Conservation (phyloP, 2,888 invertebrate genomes). For the Campopleginae sp. region DNA sequence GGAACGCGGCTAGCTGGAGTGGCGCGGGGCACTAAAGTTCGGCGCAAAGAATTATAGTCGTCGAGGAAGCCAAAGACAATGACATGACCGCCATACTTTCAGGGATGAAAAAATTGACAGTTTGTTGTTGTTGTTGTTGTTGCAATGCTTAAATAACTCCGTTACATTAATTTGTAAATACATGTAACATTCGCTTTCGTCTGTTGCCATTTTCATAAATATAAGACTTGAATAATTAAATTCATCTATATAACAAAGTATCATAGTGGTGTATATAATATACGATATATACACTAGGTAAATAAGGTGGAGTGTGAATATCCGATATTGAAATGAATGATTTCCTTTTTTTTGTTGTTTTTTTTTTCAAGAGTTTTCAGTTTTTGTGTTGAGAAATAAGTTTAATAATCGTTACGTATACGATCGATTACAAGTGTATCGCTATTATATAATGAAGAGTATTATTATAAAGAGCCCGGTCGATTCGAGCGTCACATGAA, state of each 20-base stretch:
- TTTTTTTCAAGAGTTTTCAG: not conserved
- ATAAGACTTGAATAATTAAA: slow-evolving; percentile 62
- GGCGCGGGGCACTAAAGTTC: slow-evolving; percentile 14
- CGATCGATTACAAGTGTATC: slow-evolving; percentile 25
- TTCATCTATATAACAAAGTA: slow-evolving; percentile 66
- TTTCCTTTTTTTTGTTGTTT: not conserved
- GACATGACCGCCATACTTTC: not conserved
- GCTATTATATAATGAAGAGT: slow-evolving; percentile 30
- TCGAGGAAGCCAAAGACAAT: not conserved
- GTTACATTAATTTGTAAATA: slow-evolving; percentile 61
- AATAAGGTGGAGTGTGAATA: slow-evolving; percentile 38
- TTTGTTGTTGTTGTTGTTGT: slow-evolving; percentile 5
- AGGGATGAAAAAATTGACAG: slow-evolving; percentile 6
- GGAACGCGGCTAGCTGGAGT: slow-evolving; percentile 47
- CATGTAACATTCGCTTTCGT: slow-evolving; percentile 53
- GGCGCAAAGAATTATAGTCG: slow-evolving; percentile 17
- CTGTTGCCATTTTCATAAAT: slow-evolving; percentile 24
- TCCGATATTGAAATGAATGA: slow-evolving; percentile 35
- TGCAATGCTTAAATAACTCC: slow-evolving; percentile 32
- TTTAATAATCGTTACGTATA: not conserved
- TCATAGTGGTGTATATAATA: slow-evolving; percentile 42
- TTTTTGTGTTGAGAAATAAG: not conserved
- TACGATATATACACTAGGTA: slow-evolving; percentile 22
- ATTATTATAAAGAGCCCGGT: slow-evolving; percentile 38
- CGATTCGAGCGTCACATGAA: slow-evolving; percentile 89